phyloP scores from a whole-genome alignment of 2,888 invertebrate genomes.

The Cheiracanthium punctorium region DNA sequence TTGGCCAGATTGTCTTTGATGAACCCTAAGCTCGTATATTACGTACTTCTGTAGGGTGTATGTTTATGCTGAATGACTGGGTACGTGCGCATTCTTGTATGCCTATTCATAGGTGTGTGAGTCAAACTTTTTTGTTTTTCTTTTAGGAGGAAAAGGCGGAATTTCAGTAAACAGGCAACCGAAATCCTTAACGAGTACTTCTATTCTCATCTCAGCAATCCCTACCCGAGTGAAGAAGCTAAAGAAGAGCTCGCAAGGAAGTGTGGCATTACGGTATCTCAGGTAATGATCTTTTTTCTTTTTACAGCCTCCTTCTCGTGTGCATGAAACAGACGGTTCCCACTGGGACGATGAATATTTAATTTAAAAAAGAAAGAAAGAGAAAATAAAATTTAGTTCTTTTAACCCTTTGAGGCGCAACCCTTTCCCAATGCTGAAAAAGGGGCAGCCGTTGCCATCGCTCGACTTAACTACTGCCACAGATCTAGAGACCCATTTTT shows the following conservation, averaged over 20 bases:
- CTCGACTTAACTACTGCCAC: no score
- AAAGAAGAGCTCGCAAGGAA: constrained; percentile 99
- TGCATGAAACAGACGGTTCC: no score
- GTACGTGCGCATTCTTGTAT: no score
- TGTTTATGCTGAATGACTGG: neutral
- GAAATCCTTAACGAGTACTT: constrained; percentile 99
- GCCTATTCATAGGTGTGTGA: neutral
- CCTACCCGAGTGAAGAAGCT: constrained; percentile 99
- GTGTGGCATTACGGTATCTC: constrained; percentile 98
- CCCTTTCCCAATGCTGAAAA: no score
- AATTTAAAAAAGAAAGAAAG: no score
- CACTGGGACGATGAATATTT: no score
- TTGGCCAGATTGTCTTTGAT: no score
- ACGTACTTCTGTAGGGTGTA: neutral
- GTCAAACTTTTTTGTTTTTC: neutral
- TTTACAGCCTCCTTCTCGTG: no score
- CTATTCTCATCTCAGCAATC: constrained; percentile 99
- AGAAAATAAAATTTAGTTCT: no score
- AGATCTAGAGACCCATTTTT: no score
- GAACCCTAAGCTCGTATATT: neutral
- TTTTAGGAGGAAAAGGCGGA: constrained; percentile 88
- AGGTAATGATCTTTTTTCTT: constrained; percentile 81
- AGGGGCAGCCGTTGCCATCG: no score
- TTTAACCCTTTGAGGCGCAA: no score
- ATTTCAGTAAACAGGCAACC: constrained; percentile 99